Evolutionary conservation across 2,888 invertebrate genomes (phyloP), one percentile per base, ranked within the genome.

Genomic region (Lamproptera curius): DNA sequence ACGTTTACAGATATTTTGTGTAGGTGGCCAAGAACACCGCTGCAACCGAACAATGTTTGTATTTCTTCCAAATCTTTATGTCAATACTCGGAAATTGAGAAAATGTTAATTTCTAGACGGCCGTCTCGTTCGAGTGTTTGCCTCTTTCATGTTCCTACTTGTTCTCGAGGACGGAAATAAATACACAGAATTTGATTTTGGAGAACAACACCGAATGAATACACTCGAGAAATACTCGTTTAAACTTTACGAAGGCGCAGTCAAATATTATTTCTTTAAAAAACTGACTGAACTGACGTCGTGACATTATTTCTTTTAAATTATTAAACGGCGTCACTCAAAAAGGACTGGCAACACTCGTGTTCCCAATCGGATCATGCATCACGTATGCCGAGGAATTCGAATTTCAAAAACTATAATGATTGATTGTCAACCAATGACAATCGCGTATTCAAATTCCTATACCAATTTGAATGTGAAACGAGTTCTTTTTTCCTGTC

Each of bases 341-440:
- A 3, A 48, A 57, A 71, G 67, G 65, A 67, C 65, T 63, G 63
- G 72, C 73, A 63, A 68, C 68, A 67, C 65, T 64, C 70, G 67
- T 61, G 62, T 68, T 59, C 45, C 72, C 65, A 76, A 79, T 79
- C 72, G 55, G 73, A 81, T 81, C 80, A 67, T 73, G 70, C 69
- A 69, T 70, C 74, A 71, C 73, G 74, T 74, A 73, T 73, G 75
- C 68, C 63, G 65, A 65, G 72, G 79, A 80, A 79, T 79, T 78
- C 78, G 71, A 74, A 82, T 78, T 82, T 83, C 76, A 76, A 83
- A 81, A 80, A 79, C 77, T 77, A 74, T 81, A 81, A 82, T 84
- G 82, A 84, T 84, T 83, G 82, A 84, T 84, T 83, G 83, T 84
- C 81, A 81, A 79, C 82, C 78, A 81, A 78, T 83, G 81, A 84